Evolutionary conservation across 2,888 invertebrate species (phyloP), one percentile per base, ranked within the genome.

Genomic region (Perdita meconis): DNA sequence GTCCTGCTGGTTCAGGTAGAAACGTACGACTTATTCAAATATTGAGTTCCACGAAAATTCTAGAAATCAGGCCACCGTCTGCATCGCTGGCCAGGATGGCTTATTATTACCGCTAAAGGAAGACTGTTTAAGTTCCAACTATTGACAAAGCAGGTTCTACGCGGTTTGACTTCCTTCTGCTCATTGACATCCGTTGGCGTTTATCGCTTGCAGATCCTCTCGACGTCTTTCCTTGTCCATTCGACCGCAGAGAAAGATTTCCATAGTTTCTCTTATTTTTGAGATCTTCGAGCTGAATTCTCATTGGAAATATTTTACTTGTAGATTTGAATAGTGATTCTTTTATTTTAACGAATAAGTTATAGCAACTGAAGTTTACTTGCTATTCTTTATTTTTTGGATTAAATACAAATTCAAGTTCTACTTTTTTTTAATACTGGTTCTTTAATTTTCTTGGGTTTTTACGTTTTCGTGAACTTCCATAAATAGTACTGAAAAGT

Each of bases 11-110:
- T 26, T 30, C 34, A 53, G 55, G 72, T 72, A 68, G 78, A 78
- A 78, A 61, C 24, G 67, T 61, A 59, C 65, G 44, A 61, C 59
- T 67, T 65, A 44, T 56, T 36, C 79, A 79, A 79, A 79, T 79
- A 79, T 78, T 78, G 68, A 72, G 53, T 65, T 51, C 56, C 38
- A n/a, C 60, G 79, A 72, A 72, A 72, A 79, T 79, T 79, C 72
- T 60, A 61, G 60, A 72, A 68, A 72, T 72, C 72, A 40, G 67
- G 68, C 78, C 64, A 57, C 68, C 44, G 50, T 47, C 10, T 44
- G 50, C 59, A 42, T 26, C 44, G 40, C 53, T 55, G 44, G 8
- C 68, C 76, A 77, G 77, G 67, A 76, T 24, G 63, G 42, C 57
- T 76, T 50, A 68, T 53, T 68, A 76, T 59, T 40, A 63, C 44